Evolutionary conservation across 2,113 vertebrate species (phyloP).

Genomic region (human (Homo sapiens)): GRCh38 chr3:32869501-32870000

Average conservation of each 20-base stretch:
- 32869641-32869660: conserved; percentile 69
- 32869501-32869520: neutral
- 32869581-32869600: conserved; percentile 60
- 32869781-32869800: conserved; percentile 73
- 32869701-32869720: conserved; percentile 80
- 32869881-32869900: conserved; percentile 80
- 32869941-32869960: conserved; percentile 79
- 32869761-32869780: conserved; percentile 81
- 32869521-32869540: fast-evolving
- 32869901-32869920: conserved; percentile 76
- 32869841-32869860: conserved; percentile 89
- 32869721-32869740: conserved; percentile 87
- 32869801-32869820: conserved; percentile 75
- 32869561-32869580: neutral
- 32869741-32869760: conserved; percentile 88
- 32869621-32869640: conserved; percentile 74
- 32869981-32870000: neutral
- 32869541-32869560: neutral
- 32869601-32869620: conserved; percentile 58
- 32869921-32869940: conserved; percentile 84
- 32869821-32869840: conserved; percentile 88
- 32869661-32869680: conserved; percentile 8
- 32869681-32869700: conserved; percentile 46
- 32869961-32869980: neutral
- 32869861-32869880: conserved; percentile 88